Conservation (phyloP, 2,797 vertebrate genomes). For the Orestias chungarensis region DNA sequence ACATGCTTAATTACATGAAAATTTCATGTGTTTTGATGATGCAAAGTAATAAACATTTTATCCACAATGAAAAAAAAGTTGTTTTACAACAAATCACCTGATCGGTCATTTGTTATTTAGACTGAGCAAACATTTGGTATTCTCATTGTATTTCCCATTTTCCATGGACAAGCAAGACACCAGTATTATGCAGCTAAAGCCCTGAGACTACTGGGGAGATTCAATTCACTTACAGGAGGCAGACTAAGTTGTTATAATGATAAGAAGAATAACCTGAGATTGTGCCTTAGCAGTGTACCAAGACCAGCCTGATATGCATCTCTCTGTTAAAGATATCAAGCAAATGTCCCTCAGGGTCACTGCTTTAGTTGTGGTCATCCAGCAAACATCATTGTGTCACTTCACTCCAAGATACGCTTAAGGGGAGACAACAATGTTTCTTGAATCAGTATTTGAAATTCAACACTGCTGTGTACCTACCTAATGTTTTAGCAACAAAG, state of each 20-base stretch:
- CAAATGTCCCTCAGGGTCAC: conserved; percentile 26
- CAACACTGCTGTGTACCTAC: not conserved
- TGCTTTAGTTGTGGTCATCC: conserved; percentile 49
- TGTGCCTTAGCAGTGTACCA: conserved; percentile 61
- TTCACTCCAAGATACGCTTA: conserved; percentile 66
- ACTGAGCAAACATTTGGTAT: conserved; percentile 73
- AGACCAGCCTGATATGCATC: conserved; percentile 48
- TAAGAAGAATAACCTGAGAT: conserved; percentile 64
- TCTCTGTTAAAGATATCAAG: conserved; percentile 24
- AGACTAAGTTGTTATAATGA: conserved; percentile 65
- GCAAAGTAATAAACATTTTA: not conserved
- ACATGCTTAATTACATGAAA: conserved; percentile 18
- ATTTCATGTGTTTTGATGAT: not conserved
- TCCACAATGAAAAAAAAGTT: conserved; percentile 25
- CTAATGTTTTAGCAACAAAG: not conserved
- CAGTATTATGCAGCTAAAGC: conserved; percentile 63
- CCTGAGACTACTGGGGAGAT: conserved; percentile 78
- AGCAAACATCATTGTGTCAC: conserved; percentile 68
- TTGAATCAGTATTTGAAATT: not conserved
- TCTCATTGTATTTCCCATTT: conserved; percentile 66
- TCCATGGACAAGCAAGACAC: conserved; percentile 71
- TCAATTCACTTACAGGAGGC: conserved; percentile 64
- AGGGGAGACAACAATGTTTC: conserved; percentile 29
- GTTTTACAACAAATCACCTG: too few relatives aligned
- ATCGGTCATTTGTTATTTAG: conserved; percentile 62